A percentile compares a stretch with the other conserved stretches of the same genome.
These are phyloP conservation scores for Anastrepha ludens DNA, from an alignment of 1,140 invertebrate species.

Conservation along the genomic window DNA sequence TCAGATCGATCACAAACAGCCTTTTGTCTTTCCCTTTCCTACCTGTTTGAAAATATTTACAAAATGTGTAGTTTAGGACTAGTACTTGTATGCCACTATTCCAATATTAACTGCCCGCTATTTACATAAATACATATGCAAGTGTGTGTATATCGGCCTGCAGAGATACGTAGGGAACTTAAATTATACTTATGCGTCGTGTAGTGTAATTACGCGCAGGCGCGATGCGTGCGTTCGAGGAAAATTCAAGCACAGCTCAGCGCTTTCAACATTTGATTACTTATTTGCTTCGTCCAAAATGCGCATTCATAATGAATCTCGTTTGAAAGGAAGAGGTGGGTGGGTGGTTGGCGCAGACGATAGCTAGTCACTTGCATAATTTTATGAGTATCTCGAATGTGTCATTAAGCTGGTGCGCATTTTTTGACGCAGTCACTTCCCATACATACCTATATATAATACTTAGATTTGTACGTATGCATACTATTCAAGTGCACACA, in stretches of 20 bases:
- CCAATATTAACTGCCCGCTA: no score
- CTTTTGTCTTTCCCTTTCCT: no score
- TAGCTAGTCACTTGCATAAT: constrained; percentile 30
- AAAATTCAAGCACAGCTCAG: constrained; percentile 31
- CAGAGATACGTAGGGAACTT: no score
- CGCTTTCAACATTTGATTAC: constrained; percentile 11
- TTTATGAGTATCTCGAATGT: constrained; percentile 47
- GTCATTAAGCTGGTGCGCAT: constrained; percentile 42
- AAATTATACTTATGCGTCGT: not conserved
- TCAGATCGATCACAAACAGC: no score
- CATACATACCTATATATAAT: not conserved
- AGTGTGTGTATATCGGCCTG: not conserved
- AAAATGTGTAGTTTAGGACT: no score
- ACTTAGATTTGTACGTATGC: not conserved
- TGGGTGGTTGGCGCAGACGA: not conserved
- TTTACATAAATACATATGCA: no score
- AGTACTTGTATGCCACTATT: no score
- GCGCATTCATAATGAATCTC: constrained; percentile 32
- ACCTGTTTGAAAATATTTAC: no score
- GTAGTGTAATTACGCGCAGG: constrained; percentile 21
- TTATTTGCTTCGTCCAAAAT: constrained; percentile 38
- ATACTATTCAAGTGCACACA: not conserved
- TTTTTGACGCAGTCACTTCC: not conserved
- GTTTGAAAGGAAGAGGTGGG: not conserved
- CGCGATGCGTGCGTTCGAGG: not conserved